phyloP scores from a whole-genome alignment of 2,797 vertebrate genomes.

The Acestrorhynchus altus region DNA sequence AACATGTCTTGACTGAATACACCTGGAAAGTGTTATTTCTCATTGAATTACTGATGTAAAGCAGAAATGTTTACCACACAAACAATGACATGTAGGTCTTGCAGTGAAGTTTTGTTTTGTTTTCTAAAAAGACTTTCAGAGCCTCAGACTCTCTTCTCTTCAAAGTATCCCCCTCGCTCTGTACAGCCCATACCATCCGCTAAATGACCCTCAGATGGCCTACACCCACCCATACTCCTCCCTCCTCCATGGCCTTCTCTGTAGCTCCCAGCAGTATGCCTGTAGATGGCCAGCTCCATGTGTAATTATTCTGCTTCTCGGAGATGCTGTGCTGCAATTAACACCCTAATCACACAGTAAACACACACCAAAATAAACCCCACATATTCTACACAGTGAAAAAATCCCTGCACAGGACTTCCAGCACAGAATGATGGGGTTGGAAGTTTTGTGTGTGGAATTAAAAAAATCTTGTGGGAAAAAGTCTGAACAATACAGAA shows the following conservation, averaged over 20 bases:
- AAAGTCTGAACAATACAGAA: slow-evolving; percentile 1
- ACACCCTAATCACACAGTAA: slow-evolving; percentile 39
- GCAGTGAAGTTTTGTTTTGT: not conserved
- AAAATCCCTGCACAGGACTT: not conserved
- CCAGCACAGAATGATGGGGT: not conserved
- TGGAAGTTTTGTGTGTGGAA: not conserved
- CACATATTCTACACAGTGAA: not conserved
- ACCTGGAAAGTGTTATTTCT: no score
- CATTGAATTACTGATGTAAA: no score
- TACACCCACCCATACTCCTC: not conserved
- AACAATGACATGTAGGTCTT: no score
- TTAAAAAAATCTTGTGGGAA: not conserved
- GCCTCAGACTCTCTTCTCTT: not conserved
- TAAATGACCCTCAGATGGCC: not conserved
- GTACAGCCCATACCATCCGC: not conserved
- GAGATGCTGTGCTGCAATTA: slow-evolving; percentile 36
- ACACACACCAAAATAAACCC: slow-evolving; percentile 34
- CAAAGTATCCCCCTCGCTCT: not conserved
- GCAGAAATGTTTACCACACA: no score
- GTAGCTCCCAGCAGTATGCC: slow-evolving; percentile 22
- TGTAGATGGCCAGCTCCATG: not conserved
- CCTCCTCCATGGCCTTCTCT: not conserved
- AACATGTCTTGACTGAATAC: no score
- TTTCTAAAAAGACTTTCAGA: not conserved
- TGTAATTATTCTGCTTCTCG: slow-evolving; percentile 41